These are phyloP conservation scores for Trochalopteron elliotii DNA, from an alignment of 2,113 vertebrate genomes.

Conservation along the genomic window DNA sequence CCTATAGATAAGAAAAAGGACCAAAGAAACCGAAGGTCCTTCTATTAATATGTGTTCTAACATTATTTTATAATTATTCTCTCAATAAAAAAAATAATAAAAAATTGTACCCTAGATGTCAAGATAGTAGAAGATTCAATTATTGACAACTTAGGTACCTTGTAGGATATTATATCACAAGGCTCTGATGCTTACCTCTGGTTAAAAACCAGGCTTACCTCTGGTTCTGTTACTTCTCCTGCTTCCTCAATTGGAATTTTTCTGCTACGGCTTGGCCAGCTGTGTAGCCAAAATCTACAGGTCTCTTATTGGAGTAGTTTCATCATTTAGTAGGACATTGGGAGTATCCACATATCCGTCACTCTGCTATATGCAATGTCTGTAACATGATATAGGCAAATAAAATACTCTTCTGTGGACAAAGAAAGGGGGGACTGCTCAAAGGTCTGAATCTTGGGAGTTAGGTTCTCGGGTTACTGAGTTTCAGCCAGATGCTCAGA, in stretches of 20 bases:
- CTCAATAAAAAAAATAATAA: neutral
- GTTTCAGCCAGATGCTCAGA: neutral
- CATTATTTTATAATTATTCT: neutral
- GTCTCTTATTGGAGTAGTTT: neutral
- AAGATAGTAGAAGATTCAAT: neutral
- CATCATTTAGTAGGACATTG: neutral
- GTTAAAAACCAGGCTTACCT: neutral
- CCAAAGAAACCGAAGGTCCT: neutral
- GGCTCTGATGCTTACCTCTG: neutral
- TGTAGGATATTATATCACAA: neutral
- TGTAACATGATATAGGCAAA: neutral
- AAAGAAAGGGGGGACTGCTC: neutral
- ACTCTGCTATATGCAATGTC: neutral
- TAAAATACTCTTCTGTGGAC: neutral
- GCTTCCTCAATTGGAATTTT: neutral
- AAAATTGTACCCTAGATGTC: neutral
- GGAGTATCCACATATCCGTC: neutral
- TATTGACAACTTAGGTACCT: neutral
- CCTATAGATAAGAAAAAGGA: neutral
- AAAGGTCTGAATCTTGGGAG: neutral
- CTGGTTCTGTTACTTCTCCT: neutral
- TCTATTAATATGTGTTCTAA: neutral
- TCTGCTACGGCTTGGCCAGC: neutral
- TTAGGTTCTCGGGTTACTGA: neutral
- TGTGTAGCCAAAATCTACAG: accelerated